Evolutionary conservation across 2,113 vertebrate genomes (phyloP), one percentile per base, ranked within the genome.

Genomic region (Gasterosteus nipponicus): DNA sequence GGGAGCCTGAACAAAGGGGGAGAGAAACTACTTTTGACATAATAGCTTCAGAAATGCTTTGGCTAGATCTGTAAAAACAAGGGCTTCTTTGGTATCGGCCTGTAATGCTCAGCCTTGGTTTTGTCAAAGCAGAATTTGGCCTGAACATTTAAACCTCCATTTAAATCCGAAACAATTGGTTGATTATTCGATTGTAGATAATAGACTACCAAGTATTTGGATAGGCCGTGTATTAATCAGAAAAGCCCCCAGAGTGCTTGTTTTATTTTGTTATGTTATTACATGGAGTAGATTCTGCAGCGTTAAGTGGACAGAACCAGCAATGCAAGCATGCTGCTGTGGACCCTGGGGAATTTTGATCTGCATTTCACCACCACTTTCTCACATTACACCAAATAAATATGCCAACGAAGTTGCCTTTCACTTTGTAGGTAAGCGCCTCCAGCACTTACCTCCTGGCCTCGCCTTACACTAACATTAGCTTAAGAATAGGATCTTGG

Each of bases 391-490:
- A 2, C 39, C 3, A 39, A 39, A 54, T 1, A 29, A 31, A 46
- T 35, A 16, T 26, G 53, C 26, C 35, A 38, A 38, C 7, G 31
- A 22, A 49, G 63, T 14, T 9, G 11, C 53, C 4, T 39, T 33
- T 49, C 51, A 29, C 60, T 7, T 8, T 19, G n/a, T 7, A 59
- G 31, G 5, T 18, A 38, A 26, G 39, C 57, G 18, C 35, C 59
- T 61, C 2, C 38, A 44, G 38, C 39, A 14, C 71, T 63, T 19
- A 0, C 51, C 44, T 67, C 61, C 53, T 10, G 16, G 57, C 80
- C 69, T 83, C 73, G 12, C 86, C 87, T 77, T 86, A 66, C 9
- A 64, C 83, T 71, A 92, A 94, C 85, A 92, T 92, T 90, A 80
- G 59, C 56, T 85, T 83, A 81, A 85, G 41, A 75, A 84, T 58